These are phyloP conservation scores for Cyaniris semiargus DNA, from an alignment of 2,888 invertebrate genomes.

Conservation along the genomic window DNA sequence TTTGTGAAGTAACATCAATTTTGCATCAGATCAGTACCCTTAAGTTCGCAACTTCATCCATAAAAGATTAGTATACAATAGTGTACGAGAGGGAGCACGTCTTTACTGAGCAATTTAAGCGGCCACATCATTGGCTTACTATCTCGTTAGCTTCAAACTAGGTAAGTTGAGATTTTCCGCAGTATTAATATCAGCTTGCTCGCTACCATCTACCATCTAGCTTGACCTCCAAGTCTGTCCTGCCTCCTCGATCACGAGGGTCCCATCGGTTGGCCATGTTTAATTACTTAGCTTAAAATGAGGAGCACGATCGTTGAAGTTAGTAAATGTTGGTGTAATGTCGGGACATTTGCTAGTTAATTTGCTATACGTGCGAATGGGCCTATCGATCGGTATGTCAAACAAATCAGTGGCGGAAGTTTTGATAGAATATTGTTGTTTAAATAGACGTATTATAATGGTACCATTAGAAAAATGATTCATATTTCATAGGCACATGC, in stretches of 20 bases:
- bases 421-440: not conserved
- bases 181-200: conserved; percentile 49
- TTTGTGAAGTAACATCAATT: conserved; percentile 8
- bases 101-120: conserved; percentile 40
- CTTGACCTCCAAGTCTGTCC: conserved; percentile 29
- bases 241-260: not conserved
- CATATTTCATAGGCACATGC: too few relatives aligned
- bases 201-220: conserved; percentile 31
- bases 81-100: conserved; percentile 31
- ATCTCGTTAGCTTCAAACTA: conserved; percentile 47
- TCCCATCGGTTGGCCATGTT: conserved; percentile 36
- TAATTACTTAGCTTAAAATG: conserved; percentile 52
- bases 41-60: conserved; percentile 18
- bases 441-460: not conserved
- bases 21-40: conserved; percentile 9
- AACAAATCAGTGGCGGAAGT: not conserved
- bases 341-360: conserved; percentile 29
- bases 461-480: too few relatives aligned
- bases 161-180: conserved; percentile 49
- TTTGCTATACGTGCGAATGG: conserved; percentile 24
- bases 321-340: conserved; percentile 32
- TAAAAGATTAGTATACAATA: conserved; percentile 25
- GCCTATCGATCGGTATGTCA: not conserved
- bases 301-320: conserved; percentile 48
- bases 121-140: conserved; percentile 45